Evolutionary conservation across 1,140 invertebrate species (phyloP).

Genomic region (Mizuhopecten yessoensis): DNA sequence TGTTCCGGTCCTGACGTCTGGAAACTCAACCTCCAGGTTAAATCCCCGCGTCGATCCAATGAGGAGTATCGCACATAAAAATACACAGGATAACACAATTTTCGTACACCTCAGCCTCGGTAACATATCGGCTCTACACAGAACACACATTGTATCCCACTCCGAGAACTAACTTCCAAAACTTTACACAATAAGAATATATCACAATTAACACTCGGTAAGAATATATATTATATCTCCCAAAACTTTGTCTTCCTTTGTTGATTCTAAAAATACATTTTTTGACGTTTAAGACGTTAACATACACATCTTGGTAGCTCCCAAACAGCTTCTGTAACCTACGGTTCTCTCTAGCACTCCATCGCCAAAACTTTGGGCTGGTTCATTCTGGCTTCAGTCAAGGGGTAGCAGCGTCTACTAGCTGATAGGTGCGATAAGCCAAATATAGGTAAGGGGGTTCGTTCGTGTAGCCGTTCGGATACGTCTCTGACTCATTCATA

Average conservation of each 20-base stretch:
- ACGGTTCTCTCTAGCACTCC: background rate
- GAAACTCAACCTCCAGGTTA: conserved; percentile 1
- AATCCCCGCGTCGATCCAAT: background rate
- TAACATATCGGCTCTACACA: background rate
- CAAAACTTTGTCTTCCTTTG: conserved; percentile 18
- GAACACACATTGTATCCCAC: conserved; percentile 5
- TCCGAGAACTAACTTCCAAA: background rate
- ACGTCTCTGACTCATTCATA: conserved; percentile 33
- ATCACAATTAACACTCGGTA: background rate
- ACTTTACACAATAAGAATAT: background rate
- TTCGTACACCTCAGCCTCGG: background rate
- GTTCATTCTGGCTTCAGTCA: background rate
- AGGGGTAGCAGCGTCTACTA: background rate
- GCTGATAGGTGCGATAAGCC: conserved; percentile 31
- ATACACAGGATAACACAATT: background rate
- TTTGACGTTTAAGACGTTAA: background rate
- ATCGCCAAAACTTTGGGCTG: conserved; percentile 1
- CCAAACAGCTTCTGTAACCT: background rate
- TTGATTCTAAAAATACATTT: conserved; percentile 27
- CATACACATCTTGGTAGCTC: conserved; percentile 12
- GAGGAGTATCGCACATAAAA: conserved; percentile 23
- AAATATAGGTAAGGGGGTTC: conserved; percentile 32
- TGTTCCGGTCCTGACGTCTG: background rate
- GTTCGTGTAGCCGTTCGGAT: conserved; percentile 31
- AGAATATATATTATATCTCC: background rate